phyloP scores from a whole-genome alignment of 2,888 invertebrate genomes.

The Pomacea canaliculata region DNA sequence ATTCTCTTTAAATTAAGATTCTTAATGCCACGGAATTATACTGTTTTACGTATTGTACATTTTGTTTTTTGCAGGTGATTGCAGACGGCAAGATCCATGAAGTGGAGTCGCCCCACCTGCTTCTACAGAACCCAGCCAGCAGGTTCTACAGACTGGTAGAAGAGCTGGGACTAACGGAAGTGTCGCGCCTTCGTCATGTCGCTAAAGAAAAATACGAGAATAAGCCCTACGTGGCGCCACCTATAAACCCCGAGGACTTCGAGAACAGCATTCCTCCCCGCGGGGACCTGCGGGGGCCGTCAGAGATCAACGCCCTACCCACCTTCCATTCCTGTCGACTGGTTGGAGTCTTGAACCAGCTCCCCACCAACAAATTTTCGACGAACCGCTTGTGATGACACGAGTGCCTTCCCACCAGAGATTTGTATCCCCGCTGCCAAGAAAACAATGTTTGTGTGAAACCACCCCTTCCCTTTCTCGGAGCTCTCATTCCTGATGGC shows the following conservation, averaged over 20 bases:
- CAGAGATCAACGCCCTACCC: constrained; percentile 41
- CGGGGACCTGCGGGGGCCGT: constrained; percentile 31
- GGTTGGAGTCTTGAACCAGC: constrained; percentile 45
- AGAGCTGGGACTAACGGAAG: constrained; percentile 39
- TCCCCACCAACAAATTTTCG: constrained; percentile 48
- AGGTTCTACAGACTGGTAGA: constrained; percentile 37
- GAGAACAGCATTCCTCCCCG: constrained; percentile 29
- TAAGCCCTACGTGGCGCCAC: constrained; percentile 44
- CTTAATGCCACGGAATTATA: no score
- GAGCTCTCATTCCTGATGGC: no score
- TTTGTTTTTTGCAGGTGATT: constrained; percentile 29
- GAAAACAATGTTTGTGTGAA: no score
- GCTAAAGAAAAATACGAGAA: constrained; percentile 46
- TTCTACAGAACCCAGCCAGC: constrained; percentile 55
- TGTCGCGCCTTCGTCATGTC: constrained; percentile 35
- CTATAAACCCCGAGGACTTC: constrained; percentile 41
- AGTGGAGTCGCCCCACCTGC: constrained; percentile 81
- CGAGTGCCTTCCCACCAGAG: neutral
- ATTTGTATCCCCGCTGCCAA: no score
- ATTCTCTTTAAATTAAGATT: no score
- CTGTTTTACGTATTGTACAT: no score
- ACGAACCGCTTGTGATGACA: constrained; percentile 39
- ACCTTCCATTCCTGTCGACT: constrained; percentile 48
- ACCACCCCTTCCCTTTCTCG: no score
- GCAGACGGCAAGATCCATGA: constrained; percentile 79